Base-by-base conservation (phyloP, 2,797 vertebrate genomes). In the Lepus townsendii region DNA sequence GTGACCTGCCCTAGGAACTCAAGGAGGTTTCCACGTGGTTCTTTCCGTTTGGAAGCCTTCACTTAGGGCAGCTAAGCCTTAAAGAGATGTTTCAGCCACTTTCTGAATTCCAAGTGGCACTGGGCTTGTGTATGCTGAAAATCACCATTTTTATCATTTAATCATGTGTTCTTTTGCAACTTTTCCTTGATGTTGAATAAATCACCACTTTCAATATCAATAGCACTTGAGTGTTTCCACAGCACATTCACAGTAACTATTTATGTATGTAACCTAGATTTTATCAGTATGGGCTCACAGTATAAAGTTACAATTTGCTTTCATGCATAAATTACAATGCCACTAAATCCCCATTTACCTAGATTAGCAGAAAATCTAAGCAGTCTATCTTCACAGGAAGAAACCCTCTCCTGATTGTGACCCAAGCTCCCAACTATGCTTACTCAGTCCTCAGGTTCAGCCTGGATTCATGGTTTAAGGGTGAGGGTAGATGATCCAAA, bases 71-170 rank as follows among this genome's bases (percentile, higher is more conserved):
- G 11, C 2, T n/a, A 35, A 24, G 7, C 52, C 76, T 95, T 83
- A 62, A 91, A 73, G 79, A 73, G 57, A 32, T 19, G 78, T 32
- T 77, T 93, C 35, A 84, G 16, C 42, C 35, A 57, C 14, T 65
- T 92, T 52, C 63, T 82, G 52, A 92, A 84, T 78, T 93, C 78
- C 32, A 92, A 92, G 79, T 77, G 63, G 30, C 63, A 63, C 83
- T 72, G 78, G 47, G 47, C 24, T 9, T 73, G 12, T 26, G 38
- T 50, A 22, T 83, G 30, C 16, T 75, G 13, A 91, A 94, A 93
- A 79, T 83, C 35, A 71, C 52, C 8, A 71, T 73, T 91, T 91
- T 57, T 26, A 73, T 30, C 42, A 3, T 75, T 71, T 1, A 38
- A 12, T 54, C 16, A 38, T 52, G 3, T 88, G 11, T 82, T 65